Conservation (phyloP, 2,113 vertebrate species). For the Scatophagus argus region DNA sequence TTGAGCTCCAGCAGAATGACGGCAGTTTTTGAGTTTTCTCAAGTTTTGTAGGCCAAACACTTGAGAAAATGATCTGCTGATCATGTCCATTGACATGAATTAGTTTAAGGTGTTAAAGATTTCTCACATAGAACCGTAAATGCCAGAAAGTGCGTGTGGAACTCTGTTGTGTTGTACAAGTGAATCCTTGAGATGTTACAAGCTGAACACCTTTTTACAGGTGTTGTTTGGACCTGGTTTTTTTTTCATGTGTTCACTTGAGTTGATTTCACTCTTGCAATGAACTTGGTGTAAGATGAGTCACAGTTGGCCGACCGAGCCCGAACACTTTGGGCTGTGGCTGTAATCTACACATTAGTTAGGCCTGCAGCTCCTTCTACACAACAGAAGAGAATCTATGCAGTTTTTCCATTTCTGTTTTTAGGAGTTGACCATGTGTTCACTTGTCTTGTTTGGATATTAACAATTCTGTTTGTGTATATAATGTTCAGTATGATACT, state of each 20-base stretch:
- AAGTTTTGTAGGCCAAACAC: neutral
- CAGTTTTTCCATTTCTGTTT: slow-evolving; percentile 55
- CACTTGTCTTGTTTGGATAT: slow-evolving; percentile 31
- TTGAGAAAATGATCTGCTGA: neutral
- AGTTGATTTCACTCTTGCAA: neutral
- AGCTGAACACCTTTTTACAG: neutral
- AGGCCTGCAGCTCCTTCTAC: slow-evolving; percentile 14
- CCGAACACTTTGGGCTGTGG: neutral
- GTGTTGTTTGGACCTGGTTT: neutral
- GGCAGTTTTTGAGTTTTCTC: neutral
- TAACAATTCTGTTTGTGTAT: slow-evolving; percentile 15
- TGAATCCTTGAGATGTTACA: neutral
- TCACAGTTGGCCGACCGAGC: neutral
- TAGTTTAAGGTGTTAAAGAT: neutral
- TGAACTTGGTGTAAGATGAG: neutral
- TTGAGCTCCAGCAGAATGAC: neutral
- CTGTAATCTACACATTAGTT: neutral
- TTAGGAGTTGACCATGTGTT: neutral
- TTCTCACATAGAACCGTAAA: neutral
- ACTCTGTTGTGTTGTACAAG: neutral
- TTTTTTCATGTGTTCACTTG: neutral
- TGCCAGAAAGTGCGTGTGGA: neutral
- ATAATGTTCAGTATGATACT: slow-evolving; percentile 43
- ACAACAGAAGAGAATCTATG: slow-evolving; percentile 69
- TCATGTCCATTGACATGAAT: neutral